Evolutionary conservation across 2,797 vertebrate species (phyloP).

Genomic region (Poliocrania exsul): DNA sequence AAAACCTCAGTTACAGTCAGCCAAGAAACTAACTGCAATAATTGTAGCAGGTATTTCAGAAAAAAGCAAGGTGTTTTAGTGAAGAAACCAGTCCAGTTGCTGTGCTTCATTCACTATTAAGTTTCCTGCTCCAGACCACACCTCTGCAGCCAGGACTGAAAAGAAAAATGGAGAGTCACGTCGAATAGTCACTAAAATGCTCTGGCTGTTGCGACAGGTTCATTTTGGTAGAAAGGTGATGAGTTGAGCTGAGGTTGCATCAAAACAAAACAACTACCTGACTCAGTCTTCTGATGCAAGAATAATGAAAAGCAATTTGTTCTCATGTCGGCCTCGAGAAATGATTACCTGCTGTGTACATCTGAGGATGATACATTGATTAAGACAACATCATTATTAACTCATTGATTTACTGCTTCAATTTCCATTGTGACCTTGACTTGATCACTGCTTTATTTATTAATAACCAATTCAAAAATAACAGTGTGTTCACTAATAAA

Average conservation of each 20-base stretch:
- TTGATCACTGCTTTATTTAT: slow-evolving; percentile 24
- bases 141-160: neutral
- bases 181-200: neutral
- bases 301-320: slow-evolving; percentile 58
- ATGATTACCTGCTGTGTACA: slow-evolving; percentile 27
- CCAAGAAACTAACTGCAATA: neutral
- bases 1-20: neutral
- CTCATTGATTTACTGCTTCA: slow-evolving; percentile 34
- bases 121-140: neutral
- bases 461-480: slow-evolving; percentile 37
- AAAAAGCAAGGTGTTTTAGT: neutral
- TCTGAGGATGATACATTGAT: slow-evolving; percentile 38
- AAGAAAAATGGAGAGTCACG: neutral
- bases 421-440: slow-evolving; percentile 43
- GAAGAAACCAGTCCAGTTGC: neutral
- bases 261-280: slow-evolving; percentile 21
- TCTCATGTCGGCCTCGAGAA: neutral
- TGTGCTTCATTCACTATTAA: neutral
- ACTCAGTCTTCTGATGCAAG: slow-evolving; percentile 11
- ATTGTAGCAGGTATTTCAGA: neutral
- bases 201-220: neutral
- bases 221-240: neutral
- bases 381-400: slow-evolving; percentile 46
- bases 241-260: neutral
- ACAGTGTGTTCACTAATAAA: slow-evolving; percentile 11